Base-by-base conservation (phyloP, 2,797 vertebrate genomes). In the Pseudopleuronectes americanus region DNA sequence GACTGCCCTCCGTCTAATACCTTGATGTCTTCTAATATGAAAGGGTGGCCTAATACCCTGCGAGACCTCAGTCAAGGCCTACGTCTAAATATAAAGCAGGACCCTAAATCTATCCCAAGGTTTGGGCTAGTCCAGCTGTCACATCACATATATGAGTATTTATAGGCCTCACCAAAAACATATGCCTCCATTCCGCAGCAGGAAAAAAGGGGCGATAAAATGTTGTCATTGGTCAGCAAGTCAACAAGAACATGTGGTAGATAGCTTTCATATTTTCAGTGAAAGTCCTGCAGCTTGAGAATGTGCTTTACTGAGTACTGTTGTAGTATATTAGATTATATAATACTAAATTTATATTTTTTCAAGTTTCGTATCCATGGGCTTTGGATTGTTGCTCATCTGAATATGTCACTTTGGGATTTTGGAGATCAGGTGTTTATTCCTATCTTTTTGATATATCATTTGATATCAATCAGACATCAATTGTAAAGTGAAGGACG, bases 111-210 rank as follows among this genome's bases (percentile, higher is more conserved):
- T 75, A 75, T 77, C 64, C 61, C 43, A 72, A 63, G 71, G 71
- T 87, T 84, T 77, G 77, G 74, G 56, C 58, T 76, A 71, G 79
- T 71, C 89, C 88, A 92, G 81, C 82, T 95, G 84, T 92, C 84
- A 55, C 71, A 71, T 79, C 84, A 58, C 73, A 77, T 79, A 65
- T 79, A 56, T 22, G 56, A 68, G 87, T 94, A 94, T 92, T 93
- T 91, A 91, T 92, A 93, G 89, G 71, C 58, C 62, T 75, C 58
- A 63, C 54, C 38, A 24, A 16, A 78, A 82, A 86, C 75, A 92
- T 72, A 74, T 91, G 85, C 76, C 69, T 59, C 68, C 87, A 75
- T 71, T 84, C 78, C 75, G 77, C 59, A 76, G 75, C 17, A 8
- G 22, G 72, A 77, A 71, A 84, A 83, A 78, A 56, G 14, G 24